A percentile compares a stretch with the other conserved stretches of the same genome.
These are phyloP conservation scores for Hydriomena furcata DNA, from an alignment of 2,888 invertebrate genomes.

Conservation along the genomic window DNA sequence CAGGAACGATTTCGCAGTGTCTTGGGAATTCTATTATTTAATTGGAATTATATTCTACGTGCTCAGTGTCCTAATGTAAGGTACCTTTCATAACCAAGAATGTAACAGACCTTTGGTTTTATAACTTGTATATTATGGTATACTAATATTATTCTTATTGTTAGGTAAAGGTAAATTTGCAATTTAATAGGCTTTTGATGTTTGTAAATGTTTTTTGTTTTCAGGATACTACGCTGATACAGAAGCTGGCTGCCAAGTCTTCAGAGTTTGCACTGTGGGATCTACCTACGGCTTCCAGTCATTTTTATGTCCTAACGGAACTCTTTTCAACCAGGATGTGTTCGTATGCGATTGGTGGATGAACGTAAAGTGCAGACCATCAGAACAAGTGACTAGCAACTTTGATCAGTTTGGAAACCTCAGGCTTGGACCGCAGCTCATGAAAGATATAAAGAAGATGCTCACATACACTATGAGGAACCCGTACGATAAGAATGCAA, in stretches of 20 bases:
- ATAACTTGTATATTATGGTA: too few species aligned
- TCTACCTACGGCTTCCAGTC: conserved; percentile 82
- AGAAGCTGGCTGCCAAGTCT: conserved; percentile 86
- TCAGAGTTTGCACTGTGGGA: conserved; percentile 85
- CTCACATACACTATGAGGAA: conserved; percentile 76
- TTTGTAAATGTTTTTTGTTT: conserved; percentile 31
- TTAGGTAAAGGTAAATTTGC: too few species aligned
- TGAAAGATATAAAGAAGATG: conserved; percentile 84
- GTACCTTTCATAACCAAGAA: too few species aligned
- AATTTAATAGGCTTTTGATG: too few species aligned
- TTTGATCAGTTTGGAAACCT: conserved; percentile 74
- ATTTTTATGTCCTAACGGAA: conserved; percentile 87
- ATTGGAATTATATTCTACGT: too few species aligned
- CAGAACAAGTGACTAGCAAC: conserved; percentile 63
- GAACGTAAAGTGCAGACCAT: conserved; percentile 84
- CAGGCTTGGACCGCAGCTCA: conserved; percentile 79
- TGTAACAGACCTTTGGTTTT: too few species aligned
- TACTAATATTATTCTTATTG: too few species aligned
- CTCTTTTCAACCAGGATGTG: conserved; percentile 86
- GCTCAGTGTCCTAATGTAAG: too few species aligned
- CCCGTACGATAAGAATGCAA: conserved; percentile 61
- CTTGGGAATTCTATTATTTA: too few species aligned
- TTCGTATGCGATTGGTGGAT: conserved; percentile 88
- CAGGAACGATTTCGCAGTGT: too few species aligned
- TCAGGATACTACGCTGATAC: conserved; percentile 87